These are phyloP conservation scores for Harpalus rubripes DNA, from an alignment of 2,888 invertebrate genomes.

Conservation along the genomic window DNA sequence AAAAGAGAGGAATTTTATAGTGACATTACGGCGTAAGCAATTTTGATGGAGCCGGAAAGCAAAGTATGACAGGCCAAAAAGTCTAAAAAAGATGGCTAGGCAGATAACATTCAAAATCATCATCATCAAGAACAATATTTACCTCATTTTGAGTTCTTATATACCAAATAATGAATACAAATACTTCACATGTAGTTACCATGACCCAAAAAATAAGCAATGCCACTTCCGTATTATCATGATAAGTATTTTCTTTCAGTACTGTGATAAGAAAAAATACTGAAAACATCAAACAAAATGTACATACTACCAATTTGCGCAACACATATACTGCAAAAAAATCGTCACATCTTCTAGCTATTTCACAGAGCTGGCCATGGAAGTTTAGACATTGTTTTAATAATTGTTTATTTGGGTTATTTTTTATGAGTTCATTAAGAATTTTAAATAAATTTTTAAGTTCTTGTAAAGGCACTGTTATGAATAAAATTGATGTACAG, in stretches of 20 bases:
- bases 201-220: neutral
- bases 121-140: too few relatives aligned
- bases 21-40: too few relatives aligned
- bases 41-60: too few relatives aligned
- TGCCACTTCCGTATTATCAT: neutral
- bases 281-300: neutral
- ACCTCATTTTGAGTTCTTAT: too few relatives aligned
- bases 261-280: neutral
- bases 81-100: too few relatives aligned
- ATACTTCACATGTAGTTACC: neutral
- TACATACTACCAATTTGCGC: neutral
- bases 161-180: neutral
- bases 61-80: too few relatives aligned
- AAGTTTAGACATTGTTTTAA: neutral
- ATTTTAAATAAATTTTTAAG: neutral
- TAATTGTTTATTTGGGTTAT: neutral
- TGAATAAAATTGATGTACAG: neutral
- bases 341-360: neutral
- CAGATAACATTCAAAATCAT: too few relatives aligned
- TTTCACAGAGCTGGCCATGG: neutral
- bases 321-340: neutral
- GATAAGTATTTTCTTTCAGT: neutral
- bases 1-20: too few relatives aligned
- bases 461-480: neutral
- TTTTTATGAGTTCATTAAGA: neutral